Conservation (phyloP, 2,888 invertebrate species). For the Micropterix aruncella region DNA sequence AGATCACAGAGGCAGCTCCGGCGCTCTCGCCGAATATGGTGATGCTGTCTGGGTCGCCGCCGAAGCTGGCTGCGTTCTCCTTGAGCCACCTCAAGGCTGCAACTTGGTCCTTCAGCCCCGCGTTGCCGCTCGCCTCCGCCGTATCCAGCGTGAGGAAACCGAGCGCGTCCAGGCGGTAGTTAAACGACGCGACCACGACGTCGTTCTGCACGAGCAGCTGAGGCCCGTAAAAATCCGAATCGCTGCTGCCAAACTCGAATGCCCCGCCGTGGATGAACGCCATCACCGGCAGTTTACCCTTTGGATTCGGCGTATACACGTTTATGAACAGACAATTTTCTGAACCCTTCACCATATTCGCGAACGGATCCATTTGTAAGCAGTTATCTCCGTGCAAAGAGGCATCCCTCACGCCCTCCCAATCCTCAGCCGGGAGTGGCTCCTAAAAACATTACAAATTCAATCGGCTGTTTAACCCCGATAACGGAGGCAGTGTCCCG, state of each 20-base stretch:
- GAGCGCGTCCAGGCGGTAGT: slow-evolving; percentile 27
- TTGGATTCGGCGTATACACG: slow-evolving; percentile 21
- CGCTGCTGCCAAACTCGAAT: slow-evolving; percentile 29
- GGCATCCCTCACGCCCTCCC: too few species aligned
- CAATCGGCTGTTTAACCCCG: too few species aligned
- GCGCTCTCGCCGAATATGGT: slow-evolving; percentile 32
- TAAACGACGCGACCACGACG: slow-evolving; percentile 23
- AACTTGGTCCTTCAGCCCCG: slow-evolving; percentile 30
- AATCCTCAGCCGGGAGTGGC: too few species aligned
- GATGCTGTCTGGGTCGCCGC: slow-evolving; percentile 32
- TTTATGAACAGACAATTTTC: slow-evolving; percentile 30
- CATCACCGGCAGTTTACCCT: slow-evolving; percentile 26
- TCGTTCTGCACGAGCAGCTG: slow-evolving; percentile 27
- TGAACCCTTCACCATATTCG: too few species aligned
- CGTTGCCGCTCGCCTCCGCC: slow-evolving; percentile 21
- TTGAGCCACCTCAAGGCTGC: slow-evolving; percentile 30
- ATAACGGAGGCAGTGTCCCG: too few species aligned
- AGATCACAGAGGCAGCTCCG: slow-evolving; percentile 24
- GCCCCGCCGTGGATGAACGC: slow-evolving; percentile 31
- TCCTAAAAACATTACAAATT: too few species aligned
- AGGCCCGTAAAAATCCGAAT: slow-evolving; percentile 23
- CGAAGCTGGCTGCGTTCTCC: slow-evolving; percentile 26
- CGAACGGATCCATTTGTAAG: too few species aligned
- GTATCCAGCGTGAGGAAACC: slow-evolving; percentile 27
- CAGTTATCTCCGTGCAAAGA: too few species aligned